phyloP scores from a whole-genome alignment of 64 coral and sea anemone genomes.

The Pocillopora verrucosa region DNA sequence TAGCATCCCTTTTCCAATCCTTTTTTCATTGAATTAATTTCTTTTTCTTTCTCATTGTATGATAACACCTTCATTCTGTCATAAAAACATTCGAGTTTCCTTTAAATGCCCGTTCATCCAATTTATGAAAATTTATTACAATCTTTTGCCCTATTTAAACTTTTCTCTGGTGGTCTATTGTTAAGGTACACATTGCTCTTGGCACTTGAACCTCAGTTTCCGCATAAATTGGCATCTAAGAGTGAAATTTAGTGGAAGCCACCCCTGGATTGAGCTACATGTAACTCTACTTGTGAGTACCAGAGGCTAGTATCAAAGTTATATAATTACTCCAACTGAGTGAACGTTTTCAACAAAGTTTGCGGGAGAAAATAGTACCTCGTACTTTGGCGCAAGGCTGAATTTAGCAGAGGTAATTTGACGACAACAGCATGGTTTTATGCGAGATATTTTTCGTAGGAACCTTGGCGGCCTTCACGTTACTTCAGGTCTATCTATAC shows the following conservation, averaged over 20 bases:
- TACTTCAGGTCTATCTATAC: slow-evolving; percentile 8
- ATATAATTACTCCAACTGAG: too few relatives aligned
- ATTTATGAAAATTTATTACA: neutral
- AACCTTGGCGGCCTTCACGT: slow-evolving; percentile 16
- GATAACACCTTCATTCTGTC: too few relatives aligned
- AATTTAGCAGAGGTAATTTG: neutral
- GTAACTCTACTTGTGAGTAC: too few relatives aligned
- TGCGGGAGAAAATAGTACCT: too few relatives aligned
- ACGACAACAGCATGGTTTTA: slow-evolving; percentile 16
- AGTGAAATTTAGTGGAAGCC: neutral
- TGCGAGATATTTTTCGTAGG: slow-evolving; percentile 33
- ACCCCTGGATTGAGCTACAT: too few relatives aligned
- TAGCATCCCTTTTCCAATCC: too few relatives aligned
- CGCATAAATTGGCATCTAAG: neutral
- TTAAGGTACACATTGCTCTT: neutral
- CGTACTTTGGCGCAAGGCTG: neutral
- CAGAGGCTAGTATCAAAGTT: too few relatives aligned
- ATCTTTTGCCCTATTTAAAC: neutral
- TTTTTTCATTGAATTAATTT: too few relatives aligned
- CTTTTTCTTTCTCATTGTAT: too few relatives aligned
- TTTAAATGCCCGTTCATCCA: neutral
- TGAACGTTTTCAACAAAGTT: too few relatives aligned
- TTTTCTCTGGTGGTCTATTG: neutral
- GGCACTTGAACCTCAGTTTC: neutral
- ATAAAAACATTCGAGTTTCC: neutral